Percentiles rank a stretch among this genome's conserved stretches.
Evolutionary conservation across 2,888 invertebrate genomes (phyloP).

Genomic region (Volucella bombylans): DNA sequence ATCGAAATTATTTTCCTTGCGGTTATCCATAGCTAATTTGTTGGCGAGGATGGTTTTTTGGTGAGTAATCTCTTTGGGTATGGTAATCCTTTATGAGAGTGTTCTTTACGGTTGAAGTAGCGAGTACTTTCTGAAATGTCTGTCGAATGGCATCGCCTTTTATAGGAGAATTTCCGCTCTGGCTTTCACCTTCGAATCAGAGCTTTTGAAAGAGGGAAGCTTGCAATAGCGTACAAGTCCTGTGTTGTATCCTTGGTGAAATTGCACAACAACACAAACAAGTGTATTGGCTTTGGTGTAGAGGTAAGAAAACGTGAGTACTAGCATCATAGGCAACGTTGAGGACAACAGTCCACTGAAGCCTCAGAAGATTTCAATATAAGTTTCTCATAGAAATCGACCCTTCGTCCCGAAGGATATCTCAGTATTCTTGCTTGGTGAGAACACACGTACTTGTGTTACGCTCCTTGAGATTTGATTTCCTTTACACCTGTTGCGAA

Average conservation of each 20-base stretch:
- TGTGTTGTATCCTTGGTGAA: conserved; percentile 27
- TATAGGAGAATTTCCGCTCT: conserved; percentile 42
- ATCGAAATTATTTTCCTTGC: conserved; percentile 56
- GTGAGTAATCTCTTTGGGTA: neutral
- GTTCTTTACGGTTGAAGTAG: conserved; percentile 49
- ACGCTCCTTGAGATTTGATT: conserved; percentile 43
- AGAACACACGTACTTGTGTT: neutral
- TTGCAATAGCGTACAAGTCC: conserved; percentile 58
- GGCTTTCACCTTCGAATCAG: conserved; percentile 23
- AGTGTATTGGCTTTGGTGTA: neutral
- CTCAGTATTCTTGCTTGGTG: too few relatives aligned
- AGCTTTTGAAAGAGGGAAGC: conserved; percentile 41
- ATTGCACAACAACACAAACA: neutral
- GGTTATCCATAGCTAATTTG: conserved; percentile 61
- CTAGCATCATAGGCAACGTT: conserved; percentile 43
- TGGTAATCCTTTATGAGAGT: conserved; percentile 57
- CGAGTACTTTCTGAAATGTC: conserved; percentile 58
- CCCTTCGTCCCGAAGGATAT: neutral
- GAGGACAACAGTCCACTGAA: conserved; percentile 30
- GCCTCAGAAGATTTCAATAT: conserved; percentile 18
- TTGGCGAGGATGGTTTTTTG: conserved; percentile 17
- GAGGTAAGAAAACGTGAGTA: conserved; percentile 57
- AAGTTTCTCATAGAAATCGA: neutral
- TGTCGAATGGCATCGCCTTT: conserved; percentile 50
- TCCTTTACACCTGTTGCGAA: conserved; percentile 61